Base-by-base conservation (phyloP, 2,888 invertebrate species). In the Perizoma flavofasciatum region DNA sequence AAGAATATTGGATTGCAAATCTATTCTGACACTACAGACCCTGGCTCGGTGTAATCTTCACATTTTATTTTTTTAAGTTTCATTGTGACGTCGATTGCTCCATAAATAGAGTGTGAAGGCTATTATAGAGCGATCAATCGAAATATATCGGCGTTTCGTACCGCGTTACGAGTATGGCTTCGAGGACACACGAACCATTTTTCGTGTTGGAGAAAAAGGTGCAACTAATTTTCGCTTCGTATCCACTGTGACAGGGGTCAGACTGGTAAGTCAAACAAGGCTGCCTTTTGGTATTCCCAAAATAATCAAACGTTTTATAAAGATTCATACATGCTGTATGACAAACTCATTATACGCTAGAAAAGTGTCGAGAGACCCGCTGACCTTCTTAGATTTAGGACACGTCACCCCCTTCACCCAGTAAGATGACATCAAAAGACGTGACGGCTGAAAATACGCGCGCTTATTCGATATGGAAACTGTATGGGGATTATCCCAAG, bases 401-500 rank as follows among this genome's bases (percentile, higher is more conserved):
- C 63, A 66, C 68, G 66, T 67, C 68, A 70, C 76, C 77, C n/a
- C 70, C 65, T 74, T 79, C 79, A 79, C 78, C 78, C 75, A 70
- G 74, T 72, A 72, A 79, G 63, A 69, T 68, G 71, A 78, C 74
- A 83, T 82, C 78, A 83, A 85, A 83, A 82, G 79, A 78, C 72
- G 71, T 69, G 72, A 67, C 69, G 71, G 63, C 67, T 69, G 69
- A 71, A 72, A 69, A 71, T 69, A 71, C 71, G 72, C 70, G 69
- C 72, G 69, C 66, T 69, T 79, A 75, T 79, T 77, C 75, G 77
- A 82, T 83, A 80, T 78, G 75, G 77, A 79, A 81, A 85, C 79
- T 78, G 78, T 81, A 78, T 74, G 75, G 73, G 82, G 89, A 90
- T 91, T 83, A 90, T 89, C 88, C 85, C 74, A 75, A 77, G 79